Percentiles rank a stretch among this genome's conserved stretches.
phyloP scores from a whole-genome alignment of 2,888 invertebrate species.

The Zele albiditarsus region DNA sequence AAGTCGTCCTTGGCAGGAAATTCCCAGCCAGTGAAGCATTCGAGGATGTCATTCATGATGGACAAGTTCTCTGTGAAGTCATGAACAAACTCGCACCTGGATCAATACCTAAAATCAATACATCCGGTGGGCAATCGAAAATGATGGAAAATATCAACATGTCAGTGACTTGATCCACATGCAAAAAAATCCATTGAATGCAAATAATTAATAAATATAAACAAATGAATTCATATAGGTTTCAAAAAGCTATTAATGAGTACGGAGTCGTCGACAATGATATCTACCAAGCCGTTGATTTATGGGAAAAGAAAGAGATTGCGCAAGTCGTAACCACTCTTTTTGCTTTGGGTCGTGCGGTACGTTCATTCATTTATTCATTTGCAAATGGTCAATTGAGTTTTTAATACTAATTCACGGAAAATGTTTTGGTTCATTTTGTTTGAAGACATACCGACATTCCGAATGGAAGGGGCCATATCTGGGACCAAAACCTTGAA shows the following conservation, averaged over 20 bases:
- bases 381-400: neutral
- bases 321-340: slow-evolving; percentile 88
- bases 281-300: slow-evolving; percentile 97
- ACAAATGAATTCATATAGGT: slow-evolving; percentile 75
- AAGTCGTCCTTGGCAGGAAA: slow-evolving; percentile 88
- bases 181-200: neutral
- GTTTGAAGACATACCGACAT: slow-evolving; percentile 85
- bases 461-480: slow-evolving; percentile 89
- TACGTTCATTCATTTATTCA: slow-evolving; percentile 63
- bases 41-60: slow-evolving; percentile 94
- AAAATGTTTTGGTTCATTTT: slow-evolving; percentile 7
- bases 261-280: slow-evolving; percentile 94
- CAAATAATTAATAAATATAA: neutral
- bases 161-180: slow-evolving; percentile 75
- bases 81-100: slow-evolving; percentile 96
- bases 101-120: slow-evolving; percentile 91
- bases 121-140: slow-evolving; percentile 97
- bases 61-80: slow-evolving; percentile 92
- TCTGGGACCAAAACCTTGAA: slow-evolving; percentile 94
- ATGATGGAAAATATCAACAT: slow-evolving; percentile 99
- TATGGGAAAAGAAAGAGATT: slow-evolving; percentile 96
- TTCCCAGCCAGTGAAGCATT: slow-evolving; percentile 87
- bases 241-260: slow-evolving; percentile 88
- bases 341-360: slow-evolving; percentile 89
- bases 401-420: neutral